phyloP scores from a whole-genome alignment of 2,888 invertebrate genomes.

The Isoperla grammatica region DNA sequence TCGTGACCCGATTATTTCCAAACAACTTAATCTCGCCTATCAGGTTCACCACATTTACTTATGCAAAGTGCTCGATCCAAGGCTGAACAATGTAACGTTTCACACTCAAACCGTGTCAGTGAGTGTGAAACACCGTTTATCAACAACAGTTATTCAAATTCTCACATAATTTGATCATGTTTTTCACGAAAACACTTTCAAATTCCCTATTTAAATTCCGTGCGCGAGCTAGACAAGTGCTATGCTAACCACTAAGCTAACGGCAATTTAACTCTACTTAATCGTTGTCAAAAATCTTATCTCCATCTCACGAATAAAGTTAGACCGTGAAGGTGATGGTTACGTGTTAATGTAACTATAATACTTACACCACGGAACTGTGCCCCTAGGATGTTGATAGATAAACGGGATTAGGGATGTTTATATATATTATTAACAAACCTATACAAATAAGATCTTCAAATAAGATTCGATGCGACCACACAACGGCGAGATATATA shows the following conservation, averaged over 20 bases:
- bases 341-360: constrained; percentile 10
- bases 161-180: too few species aligned
- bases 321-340: constrained; percentile 2
- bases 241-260: constrained; percentile 4
- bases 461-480: constrained; percentile 10
- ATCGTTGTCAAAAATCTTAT: constrained; percentile 15
- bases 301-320: constrained; percentile 6
- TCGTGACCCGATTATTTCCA: too few species aligned
- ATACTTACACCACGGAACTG: constrained; percentile 1
- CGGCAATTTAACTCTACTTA: constrained; percentile 4
- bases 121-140: too few species aligned
- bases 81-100: too few species aligned
- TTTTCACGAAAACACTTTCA: not conserved
- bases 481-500: constrained; percentile 8
- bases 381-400: not conserved
- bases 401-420: constrained; percentile 8
- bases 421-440: constrained; percentile 12
- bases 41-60: too few species aligned
- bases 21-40: too few species aligned
- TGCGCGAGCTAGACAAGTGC: not conserved
- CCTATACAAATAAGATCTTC: constrained; percentile 13
- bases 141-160: too few species aligned
- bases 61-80: too few species aligned
- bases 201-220: not conserved
- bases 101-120: too few species aligned